phyloP scores from a whole-genome alignment of 2,797 vertebrate species.

The Scolopax bukidnonensis region DNA sequence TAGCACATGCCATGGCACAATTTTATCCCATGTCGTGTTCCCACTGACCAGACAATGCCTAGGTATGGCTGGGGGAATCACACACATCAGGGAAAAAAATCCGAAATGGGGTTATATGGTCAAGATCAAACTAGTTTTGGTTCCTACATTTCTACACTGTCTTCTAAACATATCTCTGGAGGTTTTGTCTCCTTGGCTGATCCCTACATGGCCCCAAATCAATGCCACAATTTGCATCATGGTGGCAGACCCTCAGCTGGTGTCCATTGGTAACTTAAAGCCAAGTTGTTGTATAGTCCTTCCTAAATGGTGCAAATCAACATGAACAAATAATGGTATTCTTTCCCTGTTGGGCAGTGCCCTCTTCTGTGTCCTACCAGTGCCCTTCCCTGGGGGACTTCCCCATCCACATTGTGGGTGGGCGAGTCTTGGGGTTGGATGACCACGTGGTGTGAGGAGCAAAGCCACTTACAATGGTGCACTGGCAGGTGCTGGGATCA shows the following conservation, averaged over 20 bases:
- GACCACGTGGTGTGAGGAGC: rapidly evolving
- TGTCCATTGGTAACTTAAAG: background rate
- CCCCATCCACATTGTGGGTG: rapidly evolving
- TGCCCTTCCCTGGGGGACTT: background rate
- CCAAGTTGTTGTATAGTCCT: background rate
- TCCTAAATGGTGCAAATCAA: background rate
- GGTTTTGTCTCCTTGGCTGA: background rate
- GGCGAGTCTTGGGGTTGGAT: background rate
- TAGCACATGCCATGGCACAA: background rate
- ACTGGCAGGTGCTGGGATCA: background rate
- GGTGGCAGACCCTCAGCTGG: background rate
- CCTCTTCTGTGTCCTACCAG: background rate
- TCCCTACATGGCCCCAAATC: background rate
- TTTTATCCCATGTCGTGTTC: background rate
- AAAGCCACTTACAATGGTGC: background rate
- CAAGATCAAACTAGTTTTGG: background rate
- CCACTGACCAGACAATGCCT: background rate
- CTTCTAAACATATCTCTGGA: background rate
- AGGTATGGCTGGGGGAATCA: background rate
- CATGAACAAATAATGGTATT: rapidly evolving
- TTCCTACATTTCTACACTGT: background rate
- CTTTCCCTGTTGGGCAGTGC: background rate
- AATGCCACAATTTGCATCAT: background rate
- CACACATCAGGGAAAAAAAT: background rate
- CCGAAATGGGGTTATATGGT: rapidly evolving